Conservation (phyloP, 1,140 invertebrate species). For the Atta cephalotes region DNA sequence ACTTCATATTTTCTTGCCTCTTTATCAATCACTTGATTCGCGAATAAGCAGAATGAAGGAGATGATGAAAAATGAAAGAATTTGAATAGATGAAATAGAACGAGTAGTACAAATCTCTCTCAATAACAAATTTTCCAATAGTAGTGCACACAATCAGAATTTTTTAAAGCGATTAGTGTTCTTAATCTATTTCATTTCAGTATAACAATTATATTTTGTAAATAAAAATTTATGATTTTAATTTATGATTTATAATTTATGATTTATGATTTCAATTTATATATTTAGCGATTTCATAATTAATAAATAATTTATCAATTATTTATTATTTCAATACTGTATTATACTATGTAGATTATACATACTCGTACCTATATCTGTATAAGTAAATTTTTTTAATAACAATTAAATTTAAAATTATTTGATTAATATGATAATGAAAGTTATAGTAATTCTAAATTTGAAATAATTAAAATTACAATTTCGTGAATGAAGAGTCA, state of each 20-base stretch:
- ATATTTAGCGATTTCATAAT: not conserved
- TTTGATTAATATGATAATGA: not conserved
- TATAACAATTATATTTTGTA: not conserved
- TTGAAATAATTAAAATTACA: too few species aligned
- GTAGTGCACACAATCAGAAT: not conserved
- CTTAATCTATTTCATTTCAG: not conserved
- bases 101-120: not conserved
- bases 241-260: not conserved
- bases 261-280: not conserved
- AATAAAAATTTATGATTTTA: not conserved
- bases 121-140: conserved; percentile 4
- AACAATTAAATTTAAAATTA: conserved; percentile 3
- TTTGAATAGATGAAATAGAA: conserved; percentile 20
- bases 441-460: conserved; percentile 5
- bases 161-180: not conserved
- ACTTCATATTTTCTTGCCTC: conserved; percentile 25
- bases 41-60: not conserved
- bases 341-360: not conserved
- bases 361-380: too few species aligned
- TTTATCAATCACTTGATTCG: conserved; percentile 59
- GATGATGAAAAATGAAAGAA: conserved; percentile 5
- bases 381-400: not conserved
- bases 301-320: not conserved
- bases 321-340: not conserved
- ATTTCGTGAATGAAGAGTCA: too few species aligned